These are phyloP conservation scores for Elaphurus davidianus DNA, from an alignment of 2,113 vertebrate genomes.

Conservation along the genomic window DNA sequence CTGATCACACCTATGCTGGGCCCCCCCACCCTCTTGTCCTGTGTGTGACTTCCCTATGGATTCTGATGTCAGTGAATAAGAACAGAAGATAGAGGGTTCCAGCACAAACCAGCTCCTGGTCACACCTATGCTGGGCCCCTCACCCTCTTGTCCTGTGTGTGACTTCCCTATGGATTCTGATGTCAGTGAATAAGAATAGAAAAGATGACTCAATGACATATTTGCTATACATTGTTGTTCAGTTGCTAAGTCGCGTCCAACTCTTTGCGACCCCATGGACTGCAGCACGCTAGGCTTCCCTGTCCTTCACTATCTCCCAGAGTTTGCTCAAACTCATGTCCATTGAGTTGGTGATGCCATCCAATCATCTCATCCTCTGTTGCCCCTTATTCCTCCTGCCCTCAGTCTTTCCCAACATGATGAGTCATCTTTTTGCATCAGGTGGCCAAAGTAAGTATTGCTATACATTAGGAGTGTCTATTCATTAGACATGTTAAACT, in stretches of 20 bases:
- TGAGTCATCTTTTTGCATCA: neutral
- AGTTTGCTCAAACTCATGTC: neutral
- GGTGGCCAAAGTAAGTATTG: neutral
- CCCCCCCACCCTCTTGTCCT: no score
- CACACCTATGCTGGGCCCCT: no score
- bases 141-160: neutral
- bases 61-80: neutral
- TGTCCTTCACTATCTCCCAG: neutral
- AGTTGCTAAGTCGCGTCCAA: neutral
- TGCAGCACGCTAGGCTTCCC: neutral
- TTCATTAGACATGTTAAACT: neutral
- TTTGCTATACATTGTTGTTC: neutral
- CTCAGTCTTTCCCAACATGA: neutral
- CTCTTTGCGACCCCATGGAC: neutral
- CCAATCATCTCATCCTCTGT: neutral
- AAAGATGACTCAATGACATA: neutral
- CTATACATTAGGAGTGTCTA: neutral
- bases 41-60: neutral
- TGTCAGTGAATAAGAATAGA: neutral
- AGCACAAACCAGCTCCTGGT: accelerated
- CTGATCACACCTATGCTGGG: no score
- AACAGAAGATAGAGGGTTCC: neutral
- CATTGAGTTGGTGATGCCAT: neutral
- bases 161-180: neutral
- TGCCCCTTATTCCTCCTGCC: neutral